phyloP scores from a whole-genome alignment of 2,113 vertebrate species.

The Corydoras sp. region DNA sequence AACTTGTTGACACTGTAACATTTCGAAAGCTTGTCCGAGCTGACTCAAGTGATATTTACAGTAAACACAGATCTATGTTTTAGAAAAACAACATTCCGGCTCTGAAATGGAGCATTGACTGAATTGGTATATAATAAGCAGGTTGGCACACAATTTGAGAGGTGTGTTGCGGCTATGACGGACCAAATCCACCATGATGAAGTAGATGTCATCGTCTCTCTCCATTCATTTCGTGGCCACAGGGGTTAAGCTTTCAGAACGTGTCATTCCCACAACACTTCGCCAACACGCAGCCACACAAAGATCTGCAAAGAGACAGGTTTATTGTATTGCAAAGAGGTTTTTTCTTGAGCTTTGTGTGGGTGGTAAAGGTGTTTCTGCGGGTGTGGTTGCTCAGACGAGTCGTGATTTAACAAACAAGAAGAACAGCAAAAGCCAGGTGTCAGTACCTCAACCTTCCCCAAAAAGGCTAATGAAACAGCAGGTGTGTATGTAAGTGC shows the following conservation, averaged over 20 bases:
- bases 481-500: no score
- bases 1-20: neutral
- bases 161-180: conserved; percentile 13
- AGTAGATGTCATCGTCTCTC: conserved; percentile 2
- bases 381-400: conserved; percentile 10
- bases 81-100: neutral
- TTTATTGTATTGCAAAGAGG: neutral
- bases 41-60: conserved; percentile 34
- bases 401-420: conserved; percentile 14
- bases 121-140: conserved; percentile 5
- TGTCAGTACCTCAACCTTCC: neutral
- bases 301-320: neutral
- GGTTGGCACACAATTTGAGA: conserved; percentile 12
- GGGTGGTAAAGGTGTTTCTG: conserved; percentile 10
- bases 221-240: conserved; percentile 13
- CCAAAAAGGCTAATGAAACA: no score
- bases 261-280: conserved; percentile 9
- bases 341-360: conserved; percentile 2
- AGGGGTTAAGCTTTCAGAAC: neutral
- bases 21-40: conserved; percentile 8
- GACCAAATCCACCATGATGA: neutral
- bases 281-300: neutral
- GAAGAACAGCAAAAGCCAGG: conserved; percentile 22
- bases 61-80: conserved; percentile 16
- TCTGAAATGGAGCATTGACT: conserved; percentile 18